Evolutionary conservation across 2,113 vertebrate genomes (phyloP).

Genomic region (Platysteira castanea): DNA sequence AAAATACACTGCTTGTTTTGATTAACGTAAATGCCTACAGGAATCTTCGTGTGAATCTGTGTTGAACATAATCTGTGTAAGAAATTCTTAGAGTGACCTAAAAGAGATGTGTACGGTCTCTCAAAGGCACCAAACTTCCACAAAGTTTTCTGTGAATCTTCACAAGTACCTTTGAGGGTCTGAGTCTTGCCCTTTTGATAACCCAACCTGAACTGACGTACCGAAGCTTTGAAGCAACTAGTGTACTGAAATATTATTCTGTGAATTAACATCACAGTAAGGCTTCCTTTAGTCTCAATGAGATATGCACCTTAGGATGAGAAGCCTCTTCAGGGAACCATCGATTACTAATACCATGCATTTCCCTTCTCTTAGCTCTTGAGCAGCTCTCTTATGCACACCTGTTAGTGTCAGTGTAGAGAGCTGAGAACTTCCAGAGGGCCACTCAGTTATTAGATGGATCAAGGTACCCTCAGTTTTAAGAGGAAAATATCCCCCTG

Average conservation of each 20-base stretch:
- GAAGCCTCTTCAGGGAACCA: not conserved
- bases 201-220: not conserved
- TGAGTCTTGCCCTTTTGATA: not conserved
- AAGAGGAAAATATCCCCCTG: not conserved
- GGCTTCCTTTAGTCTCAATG: not conserved
- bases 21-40: not conserved
- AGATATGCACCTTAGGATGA: not conserved
- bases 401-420: not conserved
- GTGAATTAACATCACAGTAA: not conserved
- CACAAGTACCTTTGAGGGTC: not conserved
- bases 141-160: not conserved
- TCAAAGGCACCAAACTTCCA: not conserved
- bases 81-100: not conserved
- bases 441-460: not conserved
- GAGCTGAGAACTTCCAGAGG: not conserved
- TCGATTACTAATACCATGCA: not conserved
- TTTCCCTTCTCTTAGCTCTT: not conserved
- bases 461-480: not conserved
- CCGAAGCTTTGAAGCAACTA: not conserved
- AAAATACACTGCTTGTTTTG: not conserved
- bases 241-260: not conserved
- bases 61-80: not conserved
- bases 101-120: rapidly evolving
- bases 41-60: not conserved
- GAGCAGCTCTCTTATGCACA: not conserved